Conservation (phyloP, 2,888 invertebrate genomes). For the Gibbula magus region DNA sequence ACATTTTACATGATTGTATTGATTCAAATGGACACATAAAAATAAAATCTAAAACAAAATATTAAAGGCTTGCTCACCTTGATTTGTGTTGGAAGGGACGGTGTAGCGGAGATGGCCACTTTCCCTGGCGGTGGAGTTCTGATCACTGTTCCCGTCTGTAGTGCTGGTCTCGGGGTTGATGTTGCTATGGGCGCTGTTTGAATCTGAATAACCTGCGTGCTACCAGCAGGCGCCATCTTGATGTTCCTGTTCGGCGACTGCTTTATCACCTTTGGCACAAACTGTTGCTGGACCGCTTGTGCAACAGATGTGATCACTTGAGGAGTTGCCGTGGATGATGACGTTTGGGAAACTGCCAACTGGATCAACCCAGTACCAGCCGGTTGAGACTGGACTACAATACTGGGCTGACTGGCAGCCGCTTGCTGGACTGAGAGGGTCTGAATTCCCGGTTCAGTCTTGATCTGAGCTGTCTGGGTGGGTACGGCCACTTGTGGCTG, state of each 20-base stretch:
- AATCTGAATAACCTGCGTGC: constrained; percentile 21
- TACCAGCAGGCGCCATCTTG: not conserved
- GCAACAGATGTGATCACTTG: constrained; percentile 12
- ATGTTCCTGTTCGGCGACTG: not conserved
- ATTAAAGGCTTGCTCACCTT: constrained; percentile 61
- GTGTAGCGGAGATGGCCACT: constrained; percentile 43
- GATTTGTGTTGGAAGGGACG: constrained; percentile 60
- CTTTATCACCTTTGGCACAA: not conserved
- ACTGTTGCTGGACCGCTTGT: not conserved
- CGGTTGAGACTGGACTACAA: constrained; percentile 13
- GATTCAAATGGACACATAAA: too few species aligned
- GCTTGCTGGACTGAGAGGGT: not conserved
- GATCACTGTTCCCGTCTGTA: constrained; percentile 4
- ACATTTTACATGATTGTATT: too few species aligned
- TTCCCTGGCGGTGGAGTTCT: constrained; percentile 29
- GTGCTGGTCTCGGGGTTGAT: not conserved
- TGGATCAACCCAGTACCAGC: constrained; percentile 28
- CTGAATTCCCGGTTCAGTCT: constrained; percentile 23
- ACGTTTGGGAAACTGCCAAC: constrained; percentile 19
- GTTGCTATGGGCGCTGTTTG: constrained; percentile 20
- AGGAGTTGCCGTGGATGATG: not conserved
- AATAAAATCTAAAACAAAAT: too few species aligned
- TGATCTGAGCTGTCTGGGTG: constrained; percentile 17
- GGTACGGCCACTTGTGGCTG: constrained; percentile 33
- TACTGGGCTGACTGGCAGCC: not conserved